These are phyloP conservation scores for Trichonephila clavipes DNA, from an alignment of 1,140 invertebrate species.

Conservation along the genomic window DNA sequence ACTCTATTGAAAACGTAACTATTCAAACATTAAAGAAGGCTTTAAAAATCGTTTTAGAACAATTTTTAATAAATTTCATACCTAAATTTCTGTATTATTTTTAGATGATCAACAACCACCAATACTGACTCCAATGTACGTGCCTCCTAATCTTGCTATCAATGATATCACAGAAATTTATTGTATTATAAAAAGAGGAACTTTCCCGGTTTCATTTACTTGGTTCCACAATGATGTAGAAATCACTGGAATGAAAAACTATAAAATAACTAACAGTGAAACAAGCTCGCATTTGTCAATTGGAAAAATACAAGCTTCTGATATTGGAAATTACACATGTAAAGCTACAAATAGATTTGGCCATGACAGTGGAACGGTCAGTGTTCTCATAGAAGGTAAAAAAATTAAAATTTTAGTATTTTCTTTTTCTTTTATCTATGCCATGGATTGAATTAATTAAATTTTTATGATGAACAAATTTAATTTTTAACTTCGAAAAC, in stretches of 20 bases:
- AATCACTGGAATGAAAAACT: background rate
- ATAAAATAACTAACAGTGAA: constrained; percentile 5
- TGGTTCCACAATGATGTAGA: constrained; percentile 24
- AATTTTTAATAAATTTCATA: too few relatives aligned
- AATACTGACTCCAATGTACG: background rate
- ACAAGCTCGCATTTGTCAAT: constrained; percentile 39
- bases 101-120: background rate
- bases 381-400: constrained; percentile 19
- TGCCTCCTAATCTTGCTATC: background rate
- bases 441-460: too few relatives aligned
- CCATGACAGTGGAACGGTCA: constrained; percentile 73
- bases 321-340: constrained; percentile 79
- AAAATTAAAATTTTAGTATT: background rate
- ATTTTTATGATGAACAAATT: background rate
- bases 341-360: constrained; percentile 78
- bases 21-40: too few relatives aligned
- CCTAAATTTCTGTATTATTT: background rate
- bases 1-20: too few relatives aligned
- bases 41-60: too few relatives aligned
- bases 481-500: constrained; percentile 19
- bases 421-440: background rate
- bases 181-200: background rate
- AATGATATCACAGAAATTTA: background rate
- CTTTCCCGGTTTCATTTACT: background rate
- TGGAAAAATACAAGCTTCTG: constrained; percentile 43